Evolutionary conservation across 2,797 vertebrate genomes (phyloP).

Genomic region (Syndactyla subalaris): DNA sequence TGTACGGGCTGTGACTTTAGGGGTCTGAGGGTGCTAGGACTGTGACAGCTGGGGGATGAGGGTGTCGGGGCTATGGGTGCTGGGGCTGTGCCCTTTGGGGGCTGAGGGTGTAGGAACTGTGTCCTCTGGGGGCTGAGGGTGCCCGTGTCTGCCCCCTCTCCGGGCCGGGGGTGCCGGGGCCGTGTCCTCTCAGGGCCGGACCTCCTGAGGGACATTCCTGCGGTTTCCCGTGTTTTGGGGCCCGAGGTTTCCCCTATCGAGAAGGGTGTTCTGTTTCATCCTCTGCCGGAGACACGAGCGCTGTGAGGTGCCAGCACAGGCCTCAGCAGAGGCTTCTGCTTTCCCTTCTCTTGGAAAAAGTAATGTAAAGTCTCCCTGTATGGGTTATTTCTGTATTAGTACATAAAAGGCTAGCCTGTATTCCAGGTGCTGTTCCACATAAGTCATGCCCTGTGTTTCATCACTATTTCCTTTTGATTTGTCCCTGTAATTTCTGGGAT

Average conservation of each 20-base stretch:
- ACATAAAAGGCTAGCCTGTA: neutral
- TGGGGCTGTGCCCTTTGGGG: no score
- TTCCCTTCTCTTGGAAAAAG: neutral
- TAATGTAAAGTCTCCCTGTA: fast-evolving
- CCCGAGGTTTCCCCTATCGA: fast-evolving
- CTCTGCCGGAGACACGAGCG: neutral
- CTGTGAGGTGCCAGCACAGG: neutral
- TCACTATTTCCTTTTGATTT: fast-evolving
- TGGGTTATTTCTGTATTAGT: neutral
- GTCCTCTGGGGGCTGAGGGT: no score
- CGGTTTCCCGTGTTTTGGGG: neutral
- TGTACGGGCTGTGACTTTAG: no score
- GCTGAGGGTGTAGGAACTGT: no score
- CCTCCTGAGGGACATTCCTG: fast-evolving
- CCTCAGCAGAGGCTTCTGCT: neutral
- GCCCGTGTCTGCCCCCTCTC: no score
- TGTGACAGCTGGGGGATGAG: no score
- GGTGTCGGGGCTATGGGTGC: no score
- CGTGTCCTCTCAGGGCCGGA: neutral
- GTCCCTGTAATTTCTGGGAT: fast-evolving
- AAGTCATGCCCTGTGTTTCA: fast-evolving
- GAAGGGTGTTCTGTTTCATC: fast-evolving
- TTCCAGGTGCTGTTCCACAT: fast-evolving
- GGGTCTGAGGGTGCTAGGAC: no score
- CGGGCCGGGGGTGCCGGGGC: neutral